Evolutionary conservation across 1,140 invertebrate species (phyloP), one percentile per base, ranked within the genome.

Genomic region (Brachionus calyciflorus): DNA sequence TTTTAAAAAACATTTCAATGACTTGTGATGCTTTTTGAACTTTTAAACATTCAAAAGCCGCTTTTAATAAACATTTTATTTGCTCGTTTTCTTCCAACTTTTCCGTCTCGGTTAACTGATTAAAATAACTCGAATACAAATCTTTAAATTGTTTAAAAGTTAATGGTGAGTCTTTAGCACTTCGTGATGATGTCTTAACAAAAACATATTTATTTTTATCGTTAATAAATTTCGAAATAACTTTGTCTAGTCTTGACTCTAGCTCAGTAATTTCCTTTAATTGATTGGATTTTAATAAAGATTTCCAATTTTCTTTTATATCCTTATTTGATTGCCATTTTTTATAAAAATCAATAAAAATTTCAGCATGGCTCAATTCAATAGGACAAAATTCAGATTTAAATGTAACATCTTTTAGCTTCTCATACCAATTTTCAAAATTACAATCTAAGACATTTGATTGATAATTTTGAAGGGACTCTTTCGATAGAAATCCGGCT

Each of bases 81-180:
- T 81, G 78, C 12, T 75, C 48, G 73, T 82, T 82, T 79, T 82
- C 81, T 37, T 63, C 40, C 5, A 19, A 14, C 33, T 65, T 28
- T 24, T 77, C 30, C 10, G 76, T 51, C 33, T 79, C 78, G 9
- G 33, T 21, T 21, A 77, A 79, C 68, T 77, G 44, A n/a, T 19
- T 6, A 9, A 82, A 76, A 55, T 77, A 73, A 7, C 70, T 33
- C 1, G 17, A 37, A 51, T 81, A 82, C 17, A 82, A 53, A 5
- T 78, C 19, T 77, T 79, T 79, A 14, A 82, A 80, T 6, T 78
- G 77, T 21, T 70, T 70, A 60, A 80, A 80, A 33, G 78, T 78
- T 48, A 82, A 63, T 0, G 81, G 81, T 3, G 80, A 81, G 63
- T 82, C 82, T 77, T 82, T 82, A 1, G 82, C 79, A 78, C 82